Base-by-base conservation (phyloP, 2,113 vertebrate species). In the Trematomus loennbergii region DNA sequence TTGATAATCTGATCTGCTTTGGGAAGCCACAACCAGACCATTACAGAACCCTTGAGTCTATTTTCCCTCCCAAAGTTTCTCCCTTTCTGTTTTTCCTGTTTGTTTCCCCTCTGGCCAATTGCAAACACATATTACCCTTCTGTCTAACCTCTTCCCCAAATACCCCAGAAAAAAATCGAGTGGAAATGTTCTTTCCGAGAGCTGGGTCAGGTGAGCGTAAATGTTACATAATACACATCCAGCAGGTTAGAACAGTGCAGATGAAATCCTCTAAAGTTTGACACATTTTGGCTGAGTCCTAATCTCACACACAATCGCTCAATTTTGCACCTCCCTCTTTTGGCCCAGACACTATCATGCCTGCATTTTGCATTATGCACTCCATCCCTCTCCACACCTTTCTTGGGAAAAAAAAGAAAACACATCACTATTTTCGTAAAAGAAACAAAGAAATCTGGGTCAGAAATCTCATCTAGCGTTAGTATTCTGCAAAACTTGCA, bases 181-280 rank as follows among this genome's bases (percentile, higher is more conserved):
- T 87, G 84, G 82, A 91, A 77, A 85, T 59, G 50, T 88, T 74
- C 78, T 77, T 43, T 73, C 59, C 82, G 61, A 74, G 72, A 61
- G 52, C 59, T 80, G 69, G 69, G 61, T 78, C 69, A 71, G 53
- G 58, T 77, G 33, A 57, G 54, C 3, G 52, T 29, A n/a, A 43
- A 33, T 50, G 66, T 88, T 81, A 69, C 17, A 15, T 82, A 85
- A 78, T 73, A 69, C 55, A 50, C 60, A 48, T 88, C 50, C 33
- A 29, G 84, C 87, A n/a, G n/a, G n/a, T n/a, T n/a, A n/a, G n/a
- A n/a, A n/a, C n/a, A 83, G 70, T 63, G 43, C 65, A 25, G 53
- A 66, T 25, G 29, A 72, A 16, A 55, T 13, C 16, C 17, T 57
- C 59, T 75, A 58, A 69, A 57, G 68, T 70, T 29, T 71, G 64